These are phyloP conservation scores for Galaxias olidus DNA, from an alignment of 2,797 vertebrate genomes.

Conservation along the genomic window DNA sequence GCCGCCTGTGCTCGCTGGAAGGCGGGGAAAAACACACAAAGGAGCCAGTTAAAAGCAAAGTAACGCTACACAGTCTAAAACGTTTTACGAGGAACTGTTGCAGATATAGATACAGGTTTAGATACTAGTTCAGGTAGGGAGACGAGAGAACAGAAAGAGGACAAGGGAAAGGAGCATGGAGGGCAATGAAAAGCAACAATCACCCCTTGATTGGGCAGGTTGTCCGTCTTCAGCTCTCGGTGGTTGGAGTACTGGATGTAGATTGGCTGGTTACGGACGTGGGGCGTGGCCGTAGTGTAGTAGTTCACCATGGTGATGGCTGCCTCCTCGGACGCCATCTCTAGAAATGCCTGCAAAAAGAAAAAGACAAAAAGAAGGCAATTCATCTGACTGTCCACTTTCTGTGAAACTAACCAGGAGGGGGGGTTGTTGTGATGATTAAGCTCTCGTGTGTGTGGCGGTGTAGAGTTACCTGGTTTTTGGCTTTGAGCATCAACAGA, in stretches of 20 bases:
- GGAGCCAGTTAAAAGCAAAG: no score
- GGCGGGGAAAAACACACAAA: not conserved
- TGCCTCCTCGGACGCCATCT: conserved; percentile 91
- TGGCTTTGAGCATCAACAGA: conserved; percentile 84
- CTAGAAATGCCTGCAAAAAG: conserved; percentile 83
- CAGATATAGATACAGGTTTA: no score
- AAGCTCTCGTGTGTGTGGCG: not conserved
- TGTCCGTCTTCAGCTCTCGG: conserved; percentile 85
- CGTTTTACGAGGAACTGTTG: no score
- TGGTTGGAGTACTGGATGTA: conserved; percentile 90
- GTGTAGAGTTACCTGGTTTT: conserved; percentile 78
- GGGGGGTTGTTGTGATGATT: not conserved
- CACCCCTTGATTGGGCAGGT: conserved; percentile 78
- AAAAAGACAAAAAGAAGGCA: not conserved
- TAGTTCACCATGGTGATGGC: conserved; percentile 87
- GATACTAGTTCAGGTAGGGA: no score
- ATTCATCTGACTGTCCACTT: not conserved
- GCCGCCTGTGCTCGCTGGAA: conserved; percentile 73
- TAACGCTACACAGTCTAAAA: no score
- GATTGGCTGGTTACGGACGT: conserved; percentile 82
- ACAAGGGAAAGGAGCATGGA: no score
- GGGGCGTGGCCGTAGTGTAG: conserved; percentile 77
- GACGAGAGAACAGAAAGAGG: no score
- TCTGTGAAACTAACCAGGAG: no score
- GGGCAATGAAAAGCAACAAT: conserved; percentile 50